A percentile compares a stretch with the other conserved stretches of the same genome.
Conservation (phyloP, 2,113 vertebrate species). For the Phyllopteryx taeniolatus region DNA sequence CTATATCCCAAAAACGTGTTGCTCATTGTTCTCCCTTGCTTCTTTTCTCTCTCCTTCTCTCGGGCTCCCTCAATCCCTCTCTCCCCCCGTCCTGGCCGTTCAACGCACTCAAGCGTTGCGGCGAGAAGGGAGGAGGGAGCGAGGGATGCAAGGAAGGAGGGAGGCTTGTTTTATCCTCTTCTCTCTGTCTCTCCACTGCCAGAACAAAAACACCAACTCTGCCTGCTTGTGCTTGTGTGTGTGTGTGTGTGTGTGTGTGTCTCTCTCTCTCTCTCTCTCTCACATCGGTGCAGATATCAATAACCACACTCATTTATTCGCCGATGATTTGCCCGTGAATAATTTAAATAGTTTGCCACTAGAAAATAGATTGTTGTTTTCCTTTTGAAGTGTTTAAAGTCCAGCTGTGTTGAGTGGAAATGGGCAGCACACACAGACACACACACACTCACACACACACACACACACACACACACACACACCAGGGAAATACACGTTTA, state of each 20-base stretch:
- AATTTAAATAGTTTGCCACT: conserved; percentile 71
- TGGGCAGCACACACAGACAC: conserved; percentile 10
- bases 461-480: conserved; percentile 22
- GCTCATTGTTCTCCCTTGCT: conserved; percentile 76
- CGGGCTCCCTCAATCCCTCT: conserved; percentile 45
- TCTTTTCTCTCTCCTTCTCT: conserved; percentile 38
- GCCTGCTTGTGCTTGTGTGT: conserved; percentile 46
- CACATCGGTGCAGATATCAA: conserved; percentile 61
- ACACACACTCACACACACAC: conserved; percentile 12
- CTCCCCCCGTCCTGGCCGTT: conserved; percentile 64
- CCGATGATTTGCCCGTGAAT: conserved; percentile 69
- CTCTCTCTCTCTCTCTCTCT: no score
- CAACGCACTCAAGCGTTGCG: conserved; percentile 77
- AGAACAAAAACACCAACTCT: conserved; percentile 72
- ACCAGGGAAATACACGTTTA: conserved; percentile 56
- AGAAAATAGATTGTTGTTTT: conserved; percentile 68
- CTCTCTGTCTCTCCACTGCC: conserved; percentile 68
- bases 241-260: conserved; percentile 36
- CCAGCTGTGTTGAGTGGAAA: conserved; percentile 53
- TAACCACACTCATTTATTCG: conserved; percentile 68
- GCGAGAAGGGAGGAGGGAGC: conserved; percentile 42
- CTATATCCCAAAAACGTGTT: conserved; percentile 79
- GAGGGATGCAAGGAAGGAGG: conserved; percentile 59
- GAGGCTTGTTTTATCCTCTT: conserved; percentile 70
- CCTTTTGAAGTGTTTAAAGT: conserved; percentile 61